Evolutionary conservation across 2,888 invertebrate species (phyloP).

Genomic region (Caenorhabditis plicata): DNA sequence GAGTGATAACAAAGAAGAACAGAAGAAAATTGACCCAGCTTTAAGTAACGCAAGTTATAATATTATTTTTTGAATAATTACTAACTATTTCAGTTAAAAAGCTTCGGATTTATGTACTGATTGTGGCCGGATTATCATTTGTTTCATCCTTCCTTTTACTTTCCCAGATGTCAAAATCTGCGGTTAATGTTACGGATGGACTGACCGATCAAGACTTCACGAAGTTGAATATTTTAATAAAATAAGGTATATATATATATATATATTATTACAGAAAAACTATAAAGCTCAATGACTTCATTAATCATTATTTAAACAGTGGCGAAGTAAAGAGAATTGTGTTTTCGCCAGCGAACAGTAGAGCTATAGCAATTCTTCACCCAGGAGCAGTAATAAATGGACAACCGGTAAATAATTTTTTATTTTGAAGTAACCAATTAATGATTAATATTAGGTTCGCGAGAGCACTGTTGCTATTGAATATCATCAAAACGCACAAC

Average conservation of each 20-base stretch:
- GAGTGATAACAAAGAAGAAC: not conserved
- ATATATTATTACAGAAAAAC: slow-evolving; percentile 27
- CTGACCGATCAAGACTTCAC: slow-evolving; percentile 29
- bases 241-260: no score
- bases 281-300: slow-evolving; percentile 37
- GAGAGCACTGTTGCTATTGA: slow-evolving; percentile 32
- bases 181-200: slow-evolving; percentile 29
- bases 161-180: slow-evolving; percentile 36
- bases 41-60: slow-evolving; percentile 14
- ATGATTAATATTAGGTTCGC: not conserved
- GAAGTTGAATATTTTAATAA: slow-evolving; percentile 7
- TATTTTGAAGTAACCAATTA: not conserved
- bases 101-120: slow-evolving; percentile 40
- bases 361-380: slow-evolving; percentile 43
- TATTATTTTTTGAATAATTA: not conserved
- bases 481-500: slow-evolving; percentile 36
- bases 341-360: slow-evolving; percentile 33
- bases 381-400: slow-evolving; percentile 46
- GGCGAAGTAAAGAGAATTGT: slow-evolving; percentile 47
- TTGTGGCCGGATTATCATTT: slow-evolving; percentile 38
- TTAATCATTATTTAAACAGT: slow-evolving; percentile 35
- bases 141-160: slow-evolving; percentile 37
- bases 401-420: slow-evolving; percentile 1
- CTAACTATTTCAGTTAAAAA: slow-evolving; percentile 28
- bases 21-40: slow-evolving; percentile 23